These are phyloP conservation scores for Xanthorhoe designata DNA, from an alignment of 2,888 invertebrate genomes.

Conservation along the genomic window DNA sequence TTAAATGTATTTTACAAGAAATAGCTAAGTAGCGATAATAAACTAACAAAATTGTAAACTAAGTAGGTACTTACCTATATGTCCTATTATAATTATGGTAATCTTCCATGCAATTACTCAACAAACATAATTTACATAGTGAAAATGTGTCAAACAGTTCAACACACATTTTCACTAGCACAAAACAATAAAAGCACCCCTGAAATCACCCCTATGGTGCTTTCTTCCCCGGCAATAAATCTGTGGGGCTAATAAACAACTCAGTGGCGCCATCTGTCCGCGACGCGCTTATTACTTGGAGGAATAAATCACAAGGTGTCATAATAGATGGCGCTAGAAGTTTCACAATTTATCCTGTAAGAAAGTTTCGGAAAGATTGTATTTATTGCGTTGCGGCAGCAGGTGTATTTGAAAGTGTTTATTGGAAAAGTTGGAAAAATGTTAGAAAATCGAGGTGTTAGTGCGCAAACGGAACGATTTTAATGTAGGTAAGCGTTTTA, in stretches of 20 bases:
- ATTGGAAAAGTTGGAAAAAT: conserved; percentile 43
- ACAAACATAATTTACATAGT: neutral
- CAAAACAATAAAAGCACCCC: conserved; percentile 42
- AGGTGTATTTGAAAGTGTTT: conserved; percentile 44
- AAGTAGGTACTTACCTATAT: too few relatives aligned
- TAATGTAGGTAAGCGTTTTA: too few relatives aligned
- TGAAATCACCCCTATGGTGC: conserved; percentile 41
- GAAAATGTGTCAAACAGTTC: conserved; percentile 17
- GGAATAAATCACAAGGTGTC: conserved; percentile 72
- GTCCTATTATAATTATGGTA: too few relatives aligned
- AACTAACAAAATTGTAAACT: too few relatives aligned
- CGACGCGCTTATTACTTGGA: conserved; percentile 68
- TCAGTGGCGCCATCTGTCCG: conserved; percentile 57
- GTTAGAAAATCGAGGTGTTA: neutral
- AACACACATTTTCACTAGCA: conserved; percentile 43
- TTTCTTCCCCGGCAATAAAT: conserved; percentile 60
- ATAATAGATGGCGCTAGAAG: conserved; percentile 75
- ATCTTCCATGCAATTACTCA: too few relatives aligned
- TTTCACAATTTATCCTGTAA: conserved; percentile 66
- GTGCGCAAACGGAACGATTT: neutral
- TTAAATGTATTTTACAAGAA: too few relatives aligned
- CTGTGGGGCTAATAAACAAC: conserved; percentile 64
- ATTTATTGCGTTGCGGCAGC: conserved; percentile 58
- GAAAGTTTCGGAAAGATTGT: conserved; percentile 68
- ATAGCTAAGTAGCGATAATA: too few relatives aligned